Conservation (phyloP, 2,797 vertebrate species). For the Chelon auratus region DNA sequence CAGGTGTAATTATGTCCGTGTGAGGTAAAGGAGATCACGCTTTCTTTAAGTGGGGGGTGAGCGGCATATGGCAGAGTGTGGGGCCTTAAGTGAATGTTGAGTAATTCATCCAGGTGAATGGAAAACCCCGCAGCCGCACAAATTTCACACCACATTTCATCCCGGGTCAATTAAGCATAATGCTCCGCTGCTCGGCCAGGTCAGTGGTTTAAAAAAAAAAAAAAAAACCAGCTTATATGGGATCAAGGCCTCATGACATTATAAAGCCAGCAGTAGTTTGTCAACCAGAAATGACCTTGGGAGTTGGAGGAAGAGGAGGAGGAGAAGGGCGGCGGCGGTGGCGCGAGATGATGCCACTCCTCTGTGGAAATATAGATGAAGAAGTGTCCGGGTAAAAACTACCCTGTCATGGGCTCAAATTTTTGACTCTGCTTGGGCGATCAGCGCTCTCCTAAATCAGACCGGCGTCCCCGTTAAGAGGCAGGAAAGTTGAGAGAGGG, state of each 20-base stretch:
- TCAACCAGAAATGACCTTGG: constrained; percentile 84
- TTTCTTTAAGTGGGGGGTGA: constrained; percentile 23
- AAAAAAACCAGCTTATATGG: constrained; percentile 63
- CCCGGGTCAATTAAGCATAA: constrained; percentile 82
- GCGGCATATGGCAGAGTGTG: constrained; percentile 71
- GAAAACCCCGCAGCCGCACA: constrained; percentile 72
- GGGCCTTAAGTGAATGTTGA: constrained; percentile 76
- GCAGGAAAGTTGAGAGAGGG: constrained; percentile 54
- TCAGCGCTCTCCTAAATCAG: constrained; percentile 77
- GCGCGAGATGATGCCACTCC: constrained; percentile 47
- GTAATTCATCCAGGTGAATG: constrained; percentile 81
- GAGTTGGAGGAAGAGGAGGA: constrained; percentile 46
- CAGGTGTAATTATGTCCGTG: not conserved
- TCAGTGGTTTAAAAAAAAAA: constrained; percentile 62
- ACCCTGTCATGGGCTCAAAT: constrained; percentile 72
- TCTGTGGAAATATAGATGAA: constrained; percentile 64
- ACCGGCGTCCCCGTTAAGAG: constrained; percentile 60
- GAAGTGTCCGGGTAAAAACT: constrained; percentile 70
- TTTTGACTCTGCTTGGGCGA: constrained; percentile 73
- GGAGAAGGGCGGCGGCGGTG: constrained; percentile 55
- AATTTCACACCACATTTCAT: constrained; percentile 87
- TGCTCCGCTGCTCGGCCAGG: constrained; percentile 74
- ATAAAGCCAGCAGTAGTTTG: constrained; percentile 72
- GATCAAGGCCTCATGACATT: constrained; percentile 77
- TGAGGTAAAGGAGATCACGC: not conserved